Base-by-base conservation (phyloP, 2,113 vertebrate species). In the Ivindomyrus marchei region DNA sequence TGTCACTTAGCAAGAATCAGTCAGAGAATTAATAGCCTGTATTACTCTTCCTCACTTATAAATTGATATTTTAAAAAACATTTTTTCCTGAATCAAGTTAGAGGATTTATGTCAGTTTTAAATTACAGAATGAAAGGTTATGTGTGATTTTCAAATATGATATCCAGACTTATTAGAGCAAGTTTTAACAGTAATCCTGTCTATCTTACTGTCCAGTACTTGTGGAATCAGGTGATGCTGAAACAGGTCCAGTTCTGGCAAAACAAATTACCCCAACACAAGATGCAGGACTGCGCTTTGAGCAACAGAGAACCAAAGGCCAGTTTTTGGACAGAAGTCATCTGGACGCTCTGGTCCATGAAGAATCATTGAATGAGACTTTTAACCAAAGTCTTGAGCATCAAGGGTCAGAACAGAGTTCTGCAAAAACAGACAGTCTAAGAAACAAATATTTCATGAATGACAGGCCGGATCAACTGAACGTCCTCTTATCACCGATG, bases 361-460 rank as follows among this genome's bases (percentile, higher is more conserved):
- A 31, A 39, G 88, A 84, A 42, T 50, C 70, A 42, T 74, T 56
- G 47, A 52, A 24, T 39, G 88, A 83, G 31, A 42, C 49, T 93
- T 90, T 0, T 94, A 95, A 92, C 94, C 95, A 88, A 93, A 93
- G 88, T 94, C 93, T 94, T 66, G 27, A 92, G 4, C 93, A 90
- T 89, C 93, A 90, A 0, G 90, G 92, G 10, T 95, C 94, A 85
- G 94, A 93, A 86, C 94, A 94, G 47, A 36, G 89, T 4, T 36
- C 86, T 0, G 92, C 85, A 24, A 95, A 94, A 90, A 92, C 90
- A 53, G 87, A 87, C 0, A 92, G 89, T 4, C 89, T 92, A 0
- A 85, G 90, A 0, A 89, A 88, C 0, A 94, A 94, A n/a, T 94
- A 95, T 50, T 90, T 92, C 39, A 56, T 94, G 89, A 94, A 95